Percentiles rank a stretch among this genome's conserved stretches.
phyloP scores from a whole-genome alignment of 2,888 invertebrate species.

The Callinectes sapidus region DNA sequence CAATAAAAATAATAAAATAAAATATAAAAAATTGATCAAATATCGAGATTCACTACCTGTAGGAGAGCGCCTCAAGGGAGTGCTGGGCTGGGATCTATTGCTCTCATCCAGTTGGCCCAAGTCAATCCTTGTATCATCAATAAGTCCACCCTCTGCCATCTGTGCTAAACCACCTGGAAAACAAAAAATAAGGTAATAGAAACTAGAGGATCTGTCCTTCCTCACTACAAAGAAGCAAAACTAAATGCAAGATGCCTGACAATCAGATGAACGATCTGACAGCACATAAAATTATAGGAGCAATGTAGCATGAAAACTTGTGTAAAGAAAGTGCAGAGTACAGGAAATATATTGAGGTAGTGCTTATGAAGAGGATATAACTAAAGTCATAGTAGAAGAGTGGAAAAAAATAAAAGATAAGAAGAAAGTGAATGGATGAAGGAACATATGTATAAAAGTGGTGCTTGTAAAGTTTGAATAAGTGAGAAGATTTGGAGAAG shows the following conservation, averaged over 20 bases:
- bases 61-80: conserved; percentile 60
- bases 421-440: not conserved
- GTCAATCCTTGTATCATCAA: conserved; percentile 70
- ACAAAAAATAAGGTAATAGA: not conserved
- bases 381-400: not conserved
- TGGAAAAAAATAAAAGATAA: no score
- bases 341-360: no score
- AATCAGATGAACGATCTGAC: no score
- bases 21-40: no score
- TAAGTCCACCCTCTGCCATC: conserved; percentile 69
- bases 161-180: conserved; percentile 64
- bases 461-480: not conserved
- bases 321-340: no score
- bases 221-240: no score
- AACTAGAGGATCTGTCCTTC: not conserved
- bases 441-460: not conserved
- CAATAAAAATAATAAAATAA: no score
- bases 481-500: not conserved
- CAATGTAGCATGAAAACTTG: no score
- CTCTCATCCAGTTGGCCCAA: conserved; percentile 67
- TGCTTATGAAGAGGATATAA: not conserved
- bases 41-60: conserved; percentile 49
- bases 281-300: no score
- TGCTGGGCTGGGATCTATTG: conserved; percentile 64
- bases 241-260: no score